Percentiles rank a stretch among this genome's conserved stretches.
Conservation (phyloP, 2,113 vertebrate species). For the Oryzias woworae region DNA sequence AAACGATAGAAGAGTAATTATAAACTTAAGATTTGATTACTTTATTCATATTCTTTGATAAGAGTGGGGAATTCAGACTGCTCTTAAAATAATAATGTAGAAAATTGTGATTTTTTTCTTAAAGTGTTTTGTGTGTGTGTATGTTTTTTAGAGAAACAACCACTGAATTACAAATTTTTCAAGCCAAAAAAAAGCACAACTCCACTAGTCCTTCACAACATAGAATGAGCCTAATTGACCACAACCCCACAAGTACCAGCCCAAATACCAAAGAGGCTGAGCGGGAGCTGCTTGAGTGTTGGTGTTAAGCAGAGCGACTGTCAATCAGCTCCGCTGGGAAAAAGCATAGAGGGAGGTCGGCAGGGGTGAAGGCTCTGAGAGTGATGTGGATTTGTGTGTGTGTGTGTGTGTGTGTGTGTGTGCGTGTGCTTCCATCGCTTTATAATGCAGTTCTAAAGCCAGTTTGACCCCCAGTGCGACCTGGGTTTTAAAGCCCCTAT, state of each 20-base stretch:
- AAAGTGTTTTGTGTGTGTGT: neutral
- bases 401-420: constrained; percentile 34
- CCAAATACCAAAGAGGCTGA: constrained; percentile 47
- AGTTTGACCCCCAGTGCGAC: constrained; percentile 59
- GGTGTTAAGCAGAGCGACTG: constrained; percentile 61
- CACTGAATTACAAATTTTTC: neutral
- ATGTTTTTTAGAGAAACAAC: constrained; percentile 2
- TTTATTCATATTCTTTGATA: too few relatives aligned
- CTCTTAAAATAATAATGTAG: too few relatives aligned
- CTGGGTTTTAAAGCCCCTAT: constrained; percentile 58
- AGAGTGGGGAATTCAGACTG: too few relatives aligned
- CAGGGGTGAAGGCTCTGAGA: constrained; percentile 41
- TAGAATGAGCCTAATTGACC: constrained; percentile 57
- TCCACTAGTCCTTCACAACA: constrained; percentile 45
- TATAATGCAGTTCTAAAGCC: constrained; percentile 58
- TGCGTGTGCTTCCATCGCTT: constrained; percentile 39
- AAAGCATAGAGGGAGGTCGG: constrained; percentile 9
- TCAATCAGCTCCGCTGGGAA: constrained; percentile 67
- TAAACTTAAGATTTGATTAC: too few relatives aligned
- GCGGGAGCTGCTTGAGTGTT: constrained; percentile 62
- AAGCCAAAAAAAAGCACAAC: constrained; percentile 7
- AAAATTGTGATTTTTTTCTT: too few relatives aligned
- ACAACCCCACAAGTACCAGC: constrained; percentile 8
- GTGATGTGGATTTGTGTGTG: constrained; percentile 36
- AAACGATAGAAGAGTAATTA: constrained; percentile 41